phyloP scores from a whole-genome alignment of 1,140 invertebrate genomes.

The Scaptomyza montana region DNA sequence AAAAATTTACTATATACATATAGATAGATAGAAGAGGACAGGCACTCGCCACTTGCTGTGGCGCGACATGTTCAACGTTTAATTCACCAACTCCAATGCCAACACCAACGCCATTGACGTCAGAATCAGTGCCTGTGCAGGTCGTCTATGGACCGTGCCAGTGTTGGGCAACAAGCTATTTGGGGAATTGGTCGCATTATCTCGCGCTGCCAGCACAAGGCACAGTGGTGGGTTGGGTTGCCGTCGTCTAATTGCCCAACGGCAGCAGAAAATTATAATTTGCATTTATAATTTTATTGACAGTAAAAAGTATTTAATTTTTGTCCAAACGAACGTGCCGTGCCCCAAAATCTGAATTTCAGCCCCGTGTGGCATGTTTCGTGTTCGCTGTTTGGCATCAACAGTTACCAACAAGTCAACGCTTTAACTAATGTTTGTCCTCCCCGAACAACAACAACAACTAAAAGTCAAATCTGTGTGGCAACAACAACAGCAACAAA shows the following conservation, averaged over 20 bases:
- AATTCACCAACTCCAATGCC: conserved; percentile 60
- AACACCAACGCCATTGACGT: conserved; percentile 70
- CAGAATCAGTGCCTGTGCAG: conserved; percentile 57
- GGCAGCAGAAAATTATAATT: conserved; percentile 82
- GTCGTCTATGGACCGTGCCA: not conserved
- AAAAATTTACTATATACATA: not conserved
- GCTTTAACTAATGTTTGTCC: conserved; percentile 43
- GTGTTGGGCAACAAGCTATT: conserved; percentile 21
- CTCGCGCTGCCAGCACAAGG: conserved; percentile 42
- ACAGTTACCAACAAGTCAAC: conserved; percentile 49
- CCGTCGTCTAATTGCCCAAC: conserved; percentile 66
- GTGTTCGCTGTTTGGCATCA: conserved; percentile 21
- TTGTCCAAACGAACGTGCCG: conserved; percentile 50
- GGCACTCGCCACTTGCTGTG: conserved; percentile 28
- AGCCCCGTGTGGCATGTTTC: conserved; percentile 22
- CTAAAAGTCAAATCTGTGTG: conserved; percentile 37
- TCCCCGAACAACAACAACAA: conserved; percentile 24
- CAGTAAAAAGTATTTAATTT: conserved; percentile 82
- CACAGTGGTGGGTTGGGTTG: not conserved
- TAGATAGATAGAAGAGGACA: not conserved
- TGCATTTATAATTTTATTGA: conserved; percentile 82
- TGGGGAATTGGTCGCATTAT: conserved; percentile 58
- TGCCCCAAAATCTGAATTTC: conserved; percentile 36
- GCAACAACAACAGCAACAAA: conserved; percentile 13
- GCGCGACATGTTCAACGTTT: conserved; percentile 77